Conservation (phyloP, 2,888 invertebrate genomes). For the Leptinotarsa tumamoca region DNA sequence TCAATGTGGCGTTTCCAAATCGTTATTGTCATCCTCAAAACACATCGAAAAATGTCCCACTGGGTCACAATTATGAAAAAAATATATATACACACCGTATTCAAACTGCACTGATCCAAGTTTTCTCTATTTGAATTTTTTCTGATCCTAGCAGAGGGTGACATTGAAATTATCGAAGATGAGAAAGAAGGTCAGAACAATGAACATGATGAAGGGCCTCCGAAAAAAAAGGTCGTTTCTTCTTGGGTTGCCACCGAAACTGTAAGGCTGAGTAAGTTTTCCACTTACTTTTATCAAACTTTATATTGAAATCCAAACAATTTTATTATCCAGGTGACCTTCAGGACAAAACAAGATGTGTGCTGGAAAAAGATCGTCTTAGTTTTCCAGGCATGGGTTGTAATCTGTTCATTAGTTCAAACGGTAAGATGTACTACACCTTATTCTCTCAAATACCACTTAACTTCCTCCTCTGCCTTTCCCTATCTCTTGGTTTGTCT, state of each 20-base stretch:
- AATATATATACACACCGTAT: no score
- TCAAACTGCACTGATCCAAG: no score
- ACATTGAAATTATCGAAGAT: not conserved
- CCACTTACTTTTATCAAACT: not conserved
- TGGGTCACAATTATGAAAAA: no score
- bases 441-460: not conserved
- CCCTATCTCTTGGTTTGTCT: not conserved
- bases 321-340: slow-evolving; percentile 19
- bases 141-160: no score
- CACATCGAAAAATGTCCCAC: no score
- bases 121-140: no score
- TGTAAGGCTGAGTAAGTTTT: slow-evolving; percentile 8
- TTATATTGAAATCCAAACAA: not conserved
- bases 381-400: slow-evolving; percentile 34
- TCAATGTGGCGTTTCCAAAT: no score
- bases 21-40: no score
- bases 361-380: slow-evolving; percentile 36
- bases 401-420: slow-evolving; percentile 11
- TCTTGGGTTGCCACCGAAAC: slow-evolving; percentile 5
- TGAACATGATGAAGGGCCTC: not conserved
- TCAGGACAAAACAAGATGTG: slow-evolving; percentile 33
- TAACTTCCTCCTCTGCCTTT: not conserved
- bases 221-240: not conserved
- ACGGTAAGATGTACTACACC: not conserved
- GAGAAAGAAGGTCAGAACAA: not conserved